Base-by-base conservation (phyloP, 2,797 vertebrate genomes). In the Nasua narica region DNA sequence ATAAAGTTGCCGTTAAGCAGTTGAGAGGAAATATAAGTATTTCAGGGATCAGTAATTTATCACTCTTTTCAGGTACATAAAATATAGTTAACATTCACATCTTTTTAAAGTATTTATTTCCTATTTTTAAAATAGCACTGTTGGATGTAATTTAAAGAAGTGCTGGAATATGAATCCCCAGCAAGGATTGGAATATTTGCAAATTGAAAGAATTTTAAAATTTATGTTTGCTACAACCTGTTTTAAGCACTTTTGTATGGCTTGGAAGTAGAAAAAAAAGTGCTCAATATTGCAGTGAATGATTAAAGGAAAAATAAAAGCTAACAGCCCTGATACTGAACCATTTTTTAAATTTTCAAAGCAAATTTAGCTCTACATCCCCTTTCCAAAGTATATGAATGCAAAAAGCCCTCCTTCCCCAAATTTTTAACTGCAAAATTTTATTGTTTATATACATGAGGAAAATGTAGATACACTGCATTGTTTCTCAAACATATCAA, bases 131-230 rank as follows among this genome's bases (percentile, higher is more conserved):
- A 78, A 65, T 46, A 90, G 56, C 27, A 81, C 58, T 70, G 54
- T 62, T 94, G 85, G 72, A 19, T 37, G 19, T 79, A 77, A 88
- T 85, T 72, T 96, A 94, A 93, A 94, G 56, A 19, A 78, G 69
- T 40, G 60, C 35, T 95, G 27, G 4, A 81, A 82, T 23, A 76
- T 56, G 25, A 93, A 76, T 65, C 70, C 29, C 60, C 29, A 92
- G 77, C 5, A 70, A 54, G 40, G 35, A 58, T 29, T 60, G 77
- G 50, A 43, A 62, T 67, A 93, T 52, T 46, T 84, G 32, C 35
- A 84, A 52, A 69, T 19, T 86, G 76, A 82, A 91, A 95, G 12
- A 19, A 90, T 78, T 82, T 82, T 43, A 86, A 89, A 92, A 93
- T 43, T 74, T 48, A 14, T 82, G 4, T 84, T 95, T 56, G 60